Evolutionary conservation across 2,797 vertebrate species (phyloP).

Genomic region (Rhabdophis nuchalis): DNA sequence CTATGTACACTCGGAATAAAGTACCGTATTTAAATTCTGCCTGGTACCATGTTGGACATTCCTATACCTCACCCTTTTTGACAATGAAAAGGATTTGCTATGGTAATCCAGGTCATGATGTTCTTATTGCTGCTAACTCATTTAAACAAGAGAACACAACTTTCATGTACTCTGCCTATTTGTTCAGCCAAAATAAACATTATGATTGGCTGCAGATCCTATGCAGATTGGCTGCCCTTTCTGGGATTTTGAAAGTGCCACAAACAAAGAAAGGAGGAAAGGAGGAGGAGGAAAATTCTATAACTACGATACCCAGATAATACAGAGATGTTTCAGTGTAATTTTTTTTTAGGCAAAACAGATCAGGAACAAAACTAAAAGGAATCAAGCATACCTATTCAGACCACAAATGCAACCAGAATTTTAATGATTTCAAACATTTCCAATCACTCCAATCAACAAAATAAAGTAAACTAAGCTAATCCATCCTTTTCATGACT

Average conservation of each 20-base stretch:
- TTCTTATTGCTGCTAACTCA: background rate
- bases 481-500: background rate
- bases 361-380: background rate
- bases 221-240: background rate
- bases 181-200: background rate
- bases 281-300: background rate
- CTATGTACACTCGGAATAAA: background rate
- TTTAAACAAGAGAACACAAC: background rate
- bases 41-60: background rate
- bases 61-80: background rate
- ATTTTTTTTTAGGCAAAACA: background rate
- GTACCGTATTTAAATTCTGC: background rate
- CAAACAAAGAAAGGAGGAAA: background rate
- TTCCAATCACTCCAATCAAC: background rate
- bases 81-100: background rate
- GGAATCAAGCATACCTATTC: background rate
- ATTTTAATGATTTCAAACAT: background rate
- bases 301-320: background rate
- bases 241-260: background rate
- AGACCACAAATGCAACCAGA: background rate
- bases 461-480: background rate
- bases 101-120: background rate
- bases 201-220: background rate
- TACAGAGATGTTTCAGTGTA: background rate
- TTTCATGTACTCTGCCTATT: background rate